Conservation (phyloP, 2,113 vertebrate species). For the Pica pica region DNA sequence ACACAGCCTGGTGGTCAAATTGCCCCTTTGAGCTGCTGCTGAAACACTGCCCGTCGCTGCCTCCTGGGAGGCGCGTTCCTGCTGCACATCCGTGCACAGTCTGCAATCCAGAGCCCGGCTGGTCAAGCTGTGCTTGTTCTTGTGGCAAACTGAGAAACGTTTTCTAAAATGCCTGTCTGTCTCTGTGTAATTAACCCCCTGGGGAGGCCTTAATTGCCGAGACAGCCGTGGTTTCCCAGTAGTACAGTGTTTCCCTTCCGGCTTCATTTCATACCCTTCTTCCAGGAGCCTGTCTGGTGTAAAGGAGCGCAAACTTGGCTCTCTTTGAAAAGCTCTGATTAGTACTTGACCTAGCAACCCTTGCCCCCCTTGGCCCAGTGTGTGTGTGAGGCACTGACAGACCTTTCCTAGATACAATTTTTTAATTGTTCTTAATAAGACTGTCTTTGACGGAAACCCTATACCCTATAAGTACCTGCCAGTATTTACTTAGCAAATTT, state of each 20-base stretch:
- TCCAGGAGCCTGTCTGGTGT: background rate
- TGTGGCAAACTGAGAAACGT: background rate
- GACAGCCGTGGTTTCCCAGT: conserved; percentile 15
- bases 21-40: background rate
- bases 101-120: background rate
- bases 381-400: background rate
- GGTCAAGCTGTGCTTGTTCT: background rate
- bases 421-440: background rate
- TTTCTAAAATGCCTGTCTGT: conserved; percentile 10
- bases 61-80: background rate
- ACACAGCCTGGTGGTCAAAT: background rate
- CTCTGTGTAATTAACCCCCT: conserved; percentile 60
- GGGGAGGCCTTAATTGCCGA: conserved; percentile 40
- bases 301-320: conserved; percentile 32
- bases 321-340: conserved; percentile 44
- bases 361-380: background rate
- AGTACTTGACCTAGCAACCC: background rate
- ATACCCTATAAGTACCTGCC: background rate
- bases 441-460: background rate
- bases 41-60: rapidly evolving
- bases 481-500: background rate
- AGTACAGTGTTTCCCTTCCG: conserved; percentile 21
- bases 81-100: background rate
- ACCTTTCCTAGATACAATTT: background rate
- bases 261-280: conserved; percentile 26